Conservation (phyloP, 2,888 invertebrate genomes). For the Fragum fragum region DNA sequence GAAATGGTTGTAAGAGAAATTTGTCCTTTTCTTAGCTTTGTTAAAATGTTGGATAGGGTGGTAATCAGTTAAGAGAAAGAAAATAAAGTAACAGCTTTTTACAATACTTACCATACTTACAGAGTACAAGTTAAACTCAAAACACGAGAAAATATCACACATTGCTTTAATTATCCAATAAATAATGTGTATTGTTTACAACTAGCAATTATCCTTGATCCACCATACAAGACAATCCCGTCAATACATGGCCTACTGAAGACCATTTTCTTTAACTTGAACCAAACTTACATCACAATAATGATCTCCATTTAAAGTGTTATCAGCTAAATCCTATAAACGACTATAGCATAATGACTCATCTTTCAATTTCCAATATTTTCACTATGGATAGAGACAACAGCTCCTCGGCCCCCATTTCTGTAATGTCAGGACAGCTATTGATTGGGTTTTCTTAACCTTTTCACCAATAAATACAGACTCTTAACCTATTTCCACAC, state of each 20-base stretch:
- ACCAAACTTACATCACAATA: slow-evolving; percentile 6
- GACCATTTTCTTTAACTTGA: neutral
- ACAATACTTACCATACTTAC: too few species aligned
- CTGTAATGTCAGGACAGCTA: slow-evolving; percentile 12
- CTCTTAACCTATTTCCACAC: too few species aligned
- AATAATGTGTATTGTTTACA: neutral
- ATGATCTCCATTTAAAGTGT: neutral
- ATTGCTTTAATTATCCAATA: neutral
- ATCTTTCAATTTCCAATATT: slow-evolving; percentile 30
- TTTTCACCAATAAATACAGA: neutral
- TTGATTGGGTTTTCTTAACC: slow-evolving; percentile 16
- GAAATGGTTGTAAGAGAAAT: too few species aligned
- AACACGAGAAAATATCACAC: too few species aligned
- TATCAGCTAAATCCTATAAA: slow-evolving; percentile 9
- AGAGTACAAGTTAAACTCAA: too few species aligned
- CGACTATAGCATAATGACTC: neutral
- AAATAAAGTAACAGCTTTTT: too few species aligned
- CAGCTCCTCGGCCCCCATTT: neutral
- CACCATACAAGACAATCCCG: too few species aligned
- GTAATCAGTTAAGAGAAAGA: too few species aligned
- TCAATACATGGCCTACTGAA: neutral
- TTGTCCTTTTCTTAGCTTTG: too few species aligned
- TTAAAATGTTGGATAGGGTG: too few species aligned
- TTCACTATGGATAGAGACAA: slow-evolving; percentile 13
- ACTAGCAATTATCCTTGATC: neutral